Evolutionary conservation across 1,140 invertebrate species (phyloP).

Genomic region (Stegodyphus mimosarum): DNA sequence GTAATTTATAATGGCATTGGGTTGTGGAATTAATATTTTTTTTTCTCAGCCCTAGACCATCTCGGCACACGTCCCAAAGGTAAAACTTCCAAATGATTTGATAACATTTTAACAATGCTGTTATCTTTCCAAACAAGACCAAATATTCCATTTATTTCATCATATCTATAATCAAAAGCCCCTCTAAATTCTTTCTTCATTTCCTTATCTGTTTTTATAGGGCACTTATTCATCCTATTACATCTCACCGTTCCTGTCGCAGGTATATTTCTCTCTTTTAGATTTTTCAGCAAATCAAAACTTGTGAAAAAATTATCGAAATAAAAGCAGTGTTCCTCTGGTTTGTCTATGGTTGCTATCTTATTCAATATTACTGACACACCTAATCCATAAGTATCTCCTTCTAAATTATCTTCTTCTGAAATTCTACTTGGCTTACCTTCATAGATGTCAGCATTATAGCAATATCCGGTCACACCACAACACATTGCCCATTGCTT

Average conservation of each 20-base stretch:
- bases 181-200: constrained; percentile 28
- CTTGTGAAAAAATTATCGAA: constrained; percentile 18
- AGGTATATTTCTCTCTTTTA: constrained; percentile 38
- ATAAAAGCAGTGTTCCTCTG: constrained; percentile 18
- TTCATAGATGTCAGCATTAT: constrained; percentile 15
- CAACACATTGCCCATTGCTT: constrained; percentile 18
- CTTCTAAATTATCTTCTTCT: constrained; percentile 20
- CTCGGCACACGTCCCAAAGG: constrained; percentile 14
- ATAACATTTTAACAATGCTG: constrained; percentile 40
- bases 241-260: constrained; percentile 31
- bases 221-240: constrained; percentile 42
- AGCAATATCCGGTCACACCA: constrained; percentile 12
- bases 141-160: constrained; percentile 35
- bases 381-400: constrained; percentile 17
- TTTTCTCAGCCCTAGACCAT: too few species aligned
- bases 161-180: constrained; percentile 38
- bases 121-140: constrained; percentile 36
- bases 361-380: constrained; percentile 20
- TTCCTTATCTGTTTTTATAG: constrained; percentile 18
- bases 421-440: constrained; percentile 18
- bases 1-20: constrained; percentile 12
- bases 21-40: too few species aligned
- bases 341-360: constrained; percentile 16
- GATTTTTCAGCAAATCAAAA: constrained; percentile 29
- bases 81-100: constrained; percentile 40